These are phyloP conservation scores for Triplophysa rosa DNA, from an alignment of 2,113 vertebrate genomes.

Conservation along the genomic window DNA sequence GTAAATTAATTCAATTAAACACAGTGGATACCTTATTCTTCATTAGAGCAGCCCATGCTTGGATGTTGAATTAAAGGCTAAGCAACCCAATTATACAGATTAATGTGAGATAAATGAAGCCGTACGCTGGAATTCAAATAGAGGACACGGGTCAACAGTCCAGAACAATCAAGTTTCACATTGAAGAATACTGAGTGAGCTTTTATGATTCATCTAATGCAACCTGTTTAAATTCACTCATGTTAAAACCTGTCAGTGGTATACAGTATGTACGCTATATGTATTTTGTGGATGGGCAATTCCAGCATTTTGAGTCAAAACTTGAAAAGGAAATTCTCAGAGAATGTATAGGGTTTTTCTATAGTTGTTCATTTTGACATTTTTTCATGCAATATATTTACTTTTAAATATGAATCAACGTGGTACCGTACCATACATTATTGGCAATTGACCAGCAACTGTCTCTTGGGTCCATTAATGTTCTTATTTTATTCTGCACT, in stretches of 20 bases:
- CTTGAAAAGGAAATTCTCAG: too few relatives aligned
- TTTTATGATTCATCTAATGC: neutral
- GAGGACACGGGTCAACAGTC: conserved; percentile 22
- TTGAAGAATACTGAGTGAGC: neutral
- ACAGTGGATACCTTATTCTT: conserved; percentile 11
- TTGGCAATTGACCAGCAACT: too few relatives aligned
- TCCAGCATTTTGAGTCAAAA: too few relatives aligned
- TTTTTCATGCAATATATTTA: too few relatives aligned
- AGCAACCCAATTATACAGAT: conserved; percentile 27
- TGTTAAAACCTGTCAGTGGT: too few relatives aligned
- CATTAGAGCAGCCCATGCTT: conserved; percentile 10
- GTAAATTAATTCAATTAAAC: conserved; percentile 30
- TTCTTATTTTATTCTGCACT: neutral
- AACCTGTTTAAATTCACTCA: neutral
- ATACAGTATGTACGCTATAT: too few relatives aligned
- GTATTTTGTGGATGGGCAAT: neutral
- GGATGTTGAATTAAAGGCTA: conserved; percentile 28
- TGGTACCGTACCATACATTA: too few relatives aligned
- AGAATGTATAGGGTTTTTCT: too few relatives aligned
- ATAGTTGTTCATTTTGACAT: too few relatives aligned
- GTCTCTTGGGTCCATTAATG: neutral
- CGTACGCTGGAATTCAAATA: conserved; percentile 15
- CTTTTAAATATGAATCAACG: too few relatives aligned
- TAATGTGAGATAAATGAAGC: conserved; percentile 9
- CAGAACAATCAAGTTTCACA: conserved; percentile 19